Conservation (phyloP, 1,140 invertebrate species). For the Batillaria attramentaria region DNA sequence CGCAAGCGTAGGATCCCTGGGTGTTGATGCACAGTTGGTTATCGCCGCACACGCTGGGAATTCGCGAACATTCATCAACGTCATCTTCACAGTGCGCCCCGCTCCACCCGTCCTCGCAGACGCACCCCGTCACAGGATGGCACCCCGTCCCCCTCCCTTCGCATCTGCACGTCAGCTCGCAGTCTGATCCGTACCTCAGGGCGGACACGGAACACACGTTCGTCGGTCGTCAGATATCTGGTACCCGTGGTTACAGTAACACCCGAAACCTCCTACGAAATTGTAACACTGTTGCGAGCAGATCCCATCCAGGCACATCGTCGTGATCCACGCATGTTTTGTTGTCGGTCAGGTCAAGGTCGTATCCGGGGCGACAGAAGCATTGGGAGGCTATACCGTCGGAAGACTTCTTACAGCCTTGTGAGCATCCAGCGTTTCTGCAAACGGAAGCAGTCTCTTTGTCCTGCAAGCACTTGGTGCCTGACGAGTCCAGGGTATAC, state of each 20-base stretch:
- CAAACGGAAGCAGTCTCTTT: background rate
- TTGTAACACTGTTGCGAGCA: slow-evolving; percentile 29
- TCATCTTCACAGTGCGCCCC: slow-evolving; percentile 2
- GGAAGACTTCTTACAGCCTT: background rate
- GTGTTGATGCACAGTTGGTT: slow-evolving; percentile 26
- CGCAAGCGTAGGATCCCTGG: slow-evolving; percentile 28
- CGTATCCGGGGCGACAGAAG: background rate
- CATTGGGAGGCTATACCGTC: background rate
- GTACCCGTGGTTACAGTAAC: slow-evolving; percentile 23
- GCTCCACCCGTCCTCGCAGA: slow-evolving; percentile 25
- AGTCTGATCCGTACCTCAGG: background rate
- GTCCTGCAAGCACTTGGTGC: slow-evolving; percentile 19
- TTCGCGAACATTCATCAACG: slow-evolving; percentile 27
- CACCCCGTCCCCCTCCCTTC: background rate
- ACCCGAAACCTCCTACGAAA: slow-evolving; percentile 11
- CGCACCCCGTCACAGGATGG: slow-evolving; percentile 7
- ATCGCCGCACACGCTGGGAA: slow-evolving; percentile 5
- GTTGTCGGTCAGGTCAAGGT: background rate
- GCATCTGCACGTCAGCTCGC: slow-evolving; percentile 15
- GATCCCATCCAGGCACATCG: background rate
- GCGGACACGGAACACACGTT: slow-evolving; percentile 9
- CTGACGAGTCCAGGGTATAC: slow-evolving; percentile 19
- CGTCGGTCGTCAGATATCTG: background rate
- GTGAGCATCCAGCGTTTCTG: background rate
- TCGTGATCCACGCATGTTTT: slow-evolving; percentile 8